A percentile compares a stretch with the other conserved stretches of the same genome.
Evolutionary conservation across 2,797 vertebrate species (phyloP).

Genomic region (Urocyon cinereoargenteus): DNA sequence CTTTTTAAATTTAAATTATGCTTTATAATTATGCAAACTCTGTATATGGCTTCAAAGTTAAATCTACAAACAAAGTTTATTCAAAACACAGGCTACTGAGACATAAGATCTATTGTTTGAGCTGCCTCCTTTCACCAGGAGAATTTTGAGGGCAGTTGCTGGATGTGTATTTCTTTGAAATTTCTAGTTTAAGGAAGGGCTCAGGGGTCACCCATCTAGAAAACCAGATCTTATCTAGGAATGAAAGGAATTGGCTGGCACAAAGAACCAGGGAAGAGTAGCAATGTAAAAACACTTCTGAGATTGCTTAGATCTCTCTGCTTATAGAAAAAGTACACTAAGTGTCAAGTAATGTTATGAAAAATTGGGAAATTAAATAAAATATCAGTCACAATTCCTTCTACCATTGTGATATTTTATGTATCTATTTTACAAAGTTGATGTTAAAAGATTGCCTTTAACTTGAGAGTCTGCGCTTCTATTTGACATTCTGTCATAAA

Average conservation of each 20-base stretch:
- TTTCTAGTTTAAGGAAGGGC: not conserved
- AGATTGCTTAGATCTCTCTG: not conserved
- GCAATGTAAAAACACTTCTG: not conserved
- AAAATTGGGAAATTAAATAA: slow-evolving; percentile 14
- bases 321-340: not conserved
- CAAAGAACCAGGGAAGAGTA: not conserved
- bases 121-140: not conserved
- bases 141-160: not conserved
- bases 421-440: not conserved
- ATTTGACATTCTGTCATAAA: slow-evolving; percentile 44
- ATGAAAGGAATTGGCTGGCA: not conserved
- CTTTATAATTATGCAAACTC: not conserved
- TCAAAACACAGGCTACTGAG: not conserved
- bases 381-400: not conserved
- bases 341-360: not conserved
- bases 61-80: slow-evolving; percentile 5
- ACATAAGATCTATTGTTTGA: not conserved
- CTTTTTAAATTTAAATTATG: not conserved
- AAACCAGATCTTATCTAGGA: not conserved
- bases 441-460: not conserved
- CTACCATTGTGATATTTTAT: not conserved
- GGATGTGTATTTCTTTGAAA: slow-evolving; percentile 18
- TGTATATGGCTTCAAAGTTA: not conserved
- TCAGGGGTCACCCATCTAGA: not conserved
- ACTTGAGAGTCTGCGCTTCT: slow-evolving; percentile 12